Conservation (phyloP, 64 coral and sea anemone genomes). For the Platygyra sinensis region DNA sequence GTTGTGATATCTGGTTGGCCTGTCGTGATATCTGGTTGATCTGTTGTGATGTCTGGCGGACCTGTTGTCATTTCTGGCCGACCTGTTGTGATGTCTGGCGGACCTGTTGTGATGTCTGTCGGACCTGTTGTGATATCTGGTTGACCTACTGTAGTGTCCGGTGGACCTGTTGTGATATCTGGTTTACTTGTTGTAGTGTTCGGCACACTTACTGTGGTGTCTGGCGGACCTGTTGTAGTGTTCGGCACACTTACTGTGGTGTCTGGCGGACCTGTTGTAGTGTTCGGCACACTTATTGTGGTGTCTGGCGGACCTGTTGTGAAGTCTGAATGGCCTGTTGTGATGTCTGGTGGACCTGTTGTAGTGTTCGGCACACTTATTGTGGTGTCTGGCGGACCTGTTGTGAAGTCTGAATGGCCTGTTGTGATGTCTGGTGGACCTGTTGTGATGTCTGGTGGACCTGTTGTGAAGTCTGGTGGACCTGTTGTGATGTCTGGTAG, state of each 20-base stretch:
- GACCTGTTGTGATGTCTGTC: not conserved
- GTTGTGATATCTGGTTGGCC: not conserved
- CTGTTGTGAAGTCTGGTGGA: not conserved
- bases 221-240: not conserved
- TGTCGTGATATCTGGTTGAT: not conserved
- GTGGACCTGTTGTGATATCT: not conserved
- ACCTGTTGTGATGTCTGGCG: not conserved
- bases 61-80: not conserved
- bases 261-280: not conserved
- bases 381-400: not conserved
- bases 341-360: not conserved
- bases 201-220: not conserved
- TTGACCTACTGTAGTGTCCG: too few relatives aligned
- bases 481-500: not conserved
- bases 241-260: too few relatives aligned
- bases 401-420: not conserved
- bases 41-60: not conserved
- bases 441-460: not conserved
- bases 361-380: not conserved
- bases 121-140: too few relatives aligned
- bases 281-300: too few relatives aligned
- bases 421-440: not conserved
- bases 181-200: not conserved
- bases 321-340: too few relatives aligned
- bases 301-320: too few relatives aligned